Conservation (phyloP, 1,140 invertebrate species). For the Papilio xuthus region DNA sequence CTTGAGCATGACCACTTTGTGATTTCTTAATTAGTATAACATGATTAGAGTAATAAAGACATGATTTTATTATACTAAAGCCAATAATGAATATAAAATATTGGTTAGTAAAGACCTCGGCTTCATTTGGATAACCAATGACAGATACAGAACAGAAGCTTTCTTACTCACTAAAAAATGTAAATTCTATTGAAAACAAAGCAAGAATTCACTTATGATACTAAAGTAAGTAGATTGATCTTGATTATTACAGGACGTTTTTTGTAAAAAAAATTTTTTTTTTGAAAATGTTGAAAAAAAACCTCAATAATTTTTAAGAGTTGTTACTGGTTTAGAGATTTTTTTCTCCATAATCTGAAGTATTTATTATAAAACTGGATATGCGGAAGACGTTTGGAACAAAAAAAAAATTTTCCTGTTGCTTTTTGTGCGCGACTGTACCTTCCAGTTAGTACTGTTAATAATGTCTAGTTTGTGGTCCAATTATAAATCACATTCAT, state of each 20-base stretch:
- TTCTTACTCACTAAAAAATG: too few relatives aligned
- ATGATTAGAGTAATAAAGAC: not conserved
- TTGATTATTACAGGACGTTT: too few relatives aligned
- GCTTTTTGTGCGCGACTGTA: conserved; percentile 20
- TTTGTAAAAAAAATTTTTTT: too few relatives aligned
- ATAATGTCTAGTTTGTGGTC: conserved; percentile 28
- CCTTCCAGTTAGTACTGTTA: not conserved
- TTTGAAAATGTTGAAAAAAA: too few relatives aligned
- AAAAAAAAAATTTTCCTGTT: not conserved
- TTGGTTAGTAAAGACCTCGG: too few relatives aligned
- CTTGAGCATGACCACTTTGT: not conserved
- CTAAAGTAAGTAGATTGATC: too few relatives aligned
- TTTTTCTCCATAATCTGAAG: not conserved
- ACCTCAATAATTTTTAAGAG: not conserved
- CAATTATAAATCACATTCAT: conserved; percentile 38
- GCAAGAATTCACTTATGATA: too few relatives aligned
- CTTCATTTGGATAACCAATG: too few relatives aligned
- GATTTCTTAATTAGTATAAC: not conserved
- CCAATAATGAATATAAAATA: not conserved
- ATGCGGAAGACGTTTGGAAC: not conserved
- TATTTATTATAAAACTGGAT: not conserved
- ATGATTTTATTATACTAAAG: conserved; percentile 3
- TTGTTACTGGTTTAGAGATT: not conserved
- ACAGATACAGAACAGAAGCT: too few relatives aligned
- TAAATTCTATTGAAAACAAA: too few relatives aligned